Evolutionary conservation across 2,797 vertebrate genomes (phyloP).

Genomic region (Novumbra hubbsi): DNA sequence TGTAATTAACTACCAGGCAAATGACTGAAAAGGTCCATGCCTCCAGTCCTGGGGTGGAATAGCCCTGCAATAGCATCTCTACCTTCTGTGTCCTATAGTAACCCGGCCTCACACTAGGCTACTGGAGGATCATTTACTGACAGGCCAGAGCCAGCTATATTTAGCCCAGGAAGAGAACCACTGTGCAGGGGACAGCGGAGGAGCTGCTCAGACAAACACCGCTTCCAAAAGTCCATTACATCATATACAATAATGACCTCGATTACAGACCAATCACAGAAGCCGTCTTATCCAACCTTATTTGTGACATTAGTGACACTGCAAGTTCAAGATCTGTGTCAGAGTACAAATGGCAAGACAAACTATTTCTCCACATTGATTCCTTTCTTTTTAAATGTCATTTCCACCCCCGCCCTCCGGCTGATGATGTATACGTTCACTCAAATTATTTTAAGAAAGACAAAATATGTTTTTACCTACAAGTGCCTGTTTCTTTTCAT

Average conservation of each 20-base stretch:
- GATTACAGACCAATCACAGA: constrained; percentile 12
- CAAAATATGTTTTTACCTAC: too few relatives aligned
- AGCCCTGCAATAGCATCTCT: background rate
- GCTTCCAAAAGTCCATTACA: background rate
- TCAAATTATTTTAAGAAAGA: too few relatives aligned
- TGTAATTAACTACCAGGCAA: too few relatives aligned
- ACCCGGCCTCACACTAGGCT: constrained; percentile 2
- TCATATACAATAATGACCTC: background rate
- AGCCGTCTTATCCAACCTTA: background rate
- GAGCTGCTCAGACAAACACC: background rate
- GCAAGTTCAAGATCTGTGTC: background rate
- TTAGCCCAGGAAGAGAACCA: background rate
- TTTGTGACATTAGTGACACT: background rate
- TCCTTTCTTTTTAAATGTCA: background rate
- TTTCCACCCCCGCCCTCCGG: background rate
- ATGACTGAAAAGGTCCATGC: too few relatives aligned
- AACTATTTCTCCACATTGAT: background rate
- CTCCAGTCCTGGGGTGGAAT: background rate
- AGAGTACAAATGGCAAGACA: background rate
- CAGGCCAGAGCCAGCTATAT: constrained; percentile 4
- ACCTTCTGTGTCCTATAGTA: constrained; percentile 1
- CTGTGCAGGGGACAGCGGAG: background rate
- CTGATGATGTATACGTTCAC: background rate
- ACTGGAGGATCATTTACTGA: background rate
- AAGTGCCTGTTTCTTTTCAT: too few relatives aligned